Evolutionary conservation across 2,797 vertebrate genomes (phyloP), one percentile per base, ranked within the genome.

Genomic region (Sebastes iracundus): DNA sequence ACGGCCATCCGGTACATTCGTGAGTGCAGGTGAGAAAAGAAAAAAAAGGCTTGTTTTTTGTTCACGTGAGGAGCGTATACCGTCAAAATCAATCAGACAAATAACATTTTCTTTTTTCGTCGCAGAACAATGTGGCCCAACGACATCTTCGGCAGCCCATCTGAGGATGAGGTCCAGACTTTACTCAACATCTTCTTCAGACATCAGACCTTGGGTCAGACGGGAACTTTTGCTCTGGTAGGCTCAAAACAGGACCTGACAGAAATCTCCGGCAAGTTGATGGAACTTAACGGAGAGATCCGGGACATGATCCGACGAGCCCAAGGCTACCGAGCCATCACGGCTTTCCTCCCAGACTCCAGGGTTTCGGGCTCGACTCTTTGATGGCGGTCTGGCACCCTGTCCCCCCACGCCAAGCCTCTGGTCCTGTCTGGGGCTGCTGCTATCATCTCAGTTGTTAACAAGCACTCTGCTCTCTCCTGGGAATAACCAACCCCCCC

Each of bases 141-240:
- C 58, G 97, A 99, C 93, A 99, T 99, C 90, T 99, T 99, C 83
- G 98, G 98, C 90, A 97, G 96, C 94, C 96, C 77, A 71, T 97
- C 97, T 38, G 98, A 99, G 2, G 97, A 98, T 32, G 98, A 98
- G 92, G 95, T 97, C 88, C 98, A 99, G 94, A 99, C 97, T 22
- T 95, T 99, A 65, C 95, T 99, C 87, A 99, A 98, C 92, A 99
- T 99, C 90, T 99, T 97, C 90, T 99, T 99, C 95, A 96, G 97
- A 78, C 98, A 99, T 93, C 98, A 99, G 93, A 99, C 98, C 10
- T 91, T 99, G 89, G 98, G 98, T 82, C 98, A 98, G 93, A 99
- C 97, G 0, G 98, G 98, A 87, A 98, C 97, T 7, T 99, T 98
- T n/a, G 98, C 98, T n/a, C 92, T 99, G 85, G 98, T 99, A 87